Evolutionary conservation across 2,797 vertebrate species (phyloP).

Genomic region (Mormyrus proboscirostris): DNA sequence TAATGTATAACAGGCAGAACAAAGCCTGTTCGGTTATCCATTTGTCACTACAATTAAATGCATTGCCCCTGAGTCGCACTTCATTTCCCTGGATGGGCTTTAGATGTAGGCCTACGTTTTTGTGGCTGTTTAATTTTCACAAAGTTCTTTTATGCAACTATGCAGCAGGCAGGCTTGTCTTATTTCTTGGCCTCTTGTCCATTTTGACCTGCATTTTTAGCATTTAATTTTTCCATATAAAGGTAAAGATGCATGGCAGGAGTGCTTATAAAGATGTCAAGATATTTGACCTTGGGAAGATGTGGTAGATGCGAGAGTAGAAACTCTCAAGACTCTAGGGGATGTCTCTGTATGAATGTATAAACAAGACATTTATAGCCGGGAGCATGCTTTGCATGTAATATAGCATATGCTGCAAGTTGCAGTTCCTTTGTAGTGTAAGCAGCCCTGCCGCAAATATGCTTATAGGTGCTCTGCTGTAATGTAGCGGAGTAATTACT

Average conservation of each 20-base stretch:
- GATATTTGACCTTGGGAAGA: conserved; percentile 7
- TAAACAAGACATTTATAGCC: not conserved
- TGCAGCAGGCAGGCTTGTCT: not conserved
- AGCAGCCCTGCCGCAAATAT: not conserved
- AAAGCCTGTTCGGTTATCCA: not conserved
- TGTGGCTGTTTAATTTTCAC: not conserved
- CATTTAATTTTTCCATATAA: not conserved
- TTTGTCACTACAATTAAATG: not conserved
- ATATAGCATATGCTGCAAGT: not conserved
- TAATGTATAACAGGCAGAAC: not conserved
- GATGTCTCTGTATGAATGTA: not conserved
- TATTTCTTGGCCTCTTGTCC: not conserved
- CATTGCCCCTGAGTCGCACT: not conserved
- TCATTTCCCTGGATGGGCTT: not conserved
- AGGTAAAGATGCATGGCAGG: not conserved
- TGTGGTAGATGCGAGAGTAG: not conserved
- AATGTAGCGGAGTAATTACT: not conserved
- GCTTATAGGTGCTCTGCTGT: not conserved
- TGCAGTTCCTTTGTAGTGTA: not conserved
- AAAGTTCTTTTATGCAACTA: not conserved
- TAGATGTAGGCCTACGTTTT: not conserved
- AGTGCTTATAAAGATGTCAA: not conserved
- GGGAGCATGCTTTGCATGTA: not conserved
- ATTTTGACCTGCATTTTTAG: not conserved
- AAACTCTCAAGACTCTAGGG: not conserved